Evolutionary conservation across 2,888 invertebrate species (phyloP), one percentile per base, ranked within the genome.

Genomic region (Drosophila prolongata): DNA sequence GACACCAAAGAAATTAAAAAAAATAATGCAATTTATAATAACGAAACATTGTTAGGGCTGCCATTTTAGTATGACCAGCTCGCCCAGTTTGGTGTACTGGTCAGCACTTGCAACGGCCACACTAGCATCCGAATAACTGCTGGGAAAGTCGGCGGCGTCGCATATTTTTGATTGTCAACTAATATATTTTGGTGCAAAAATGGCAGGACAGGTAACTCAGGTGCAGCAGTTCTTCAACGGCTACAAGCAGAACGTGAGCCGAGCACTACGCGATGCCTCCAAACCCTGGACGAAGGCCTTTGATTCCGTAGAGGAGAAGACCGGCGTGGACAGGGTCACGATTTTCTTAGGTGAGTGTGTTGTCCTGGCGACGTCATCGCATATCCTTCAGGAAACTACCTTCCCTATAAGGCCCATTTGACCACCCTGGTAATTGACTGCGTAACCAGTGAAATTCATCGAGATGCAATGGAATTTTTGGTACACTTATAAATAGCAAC

Each of bases 261-360:
- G 93, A 93, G 75, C 93, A 30, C 92, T 97, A 49, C 92, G 92
- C 55, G 96, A 97, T 91, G 94, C 94, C 64, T 93, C 92, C 68
- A 96, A 95, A 90, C 95, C 96, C 53, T 96, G 96, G 96, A 93
- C 95, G 4, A 93, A 93, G 84, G 92, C 94, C 76, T 94, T 97
- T 74, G 94, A 94, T 27, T 90, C 93, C 72, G 93, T 94, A 6
- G 98, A 98, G 91, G 91, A 93, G 77, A 95, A 95, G 91, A 95
- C 95, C 80, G 96, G 96, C 86, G 92, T 97, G 54, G 95, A 95
- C 89, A 94, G 97, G 81, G 92, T 95, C 30, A 96, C 97, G 91
- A 82, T 97, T 81, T 96, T 96, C 92, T 89, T 95, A 78, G 97
- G 97, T 97, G 93, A 94, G 47, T 47, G 30, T 30, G 95, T 91